Base-by-base conservation (phyloP, 2,797 vertebrate genomes). In the Platyrinchus mystaceus region DNA sequence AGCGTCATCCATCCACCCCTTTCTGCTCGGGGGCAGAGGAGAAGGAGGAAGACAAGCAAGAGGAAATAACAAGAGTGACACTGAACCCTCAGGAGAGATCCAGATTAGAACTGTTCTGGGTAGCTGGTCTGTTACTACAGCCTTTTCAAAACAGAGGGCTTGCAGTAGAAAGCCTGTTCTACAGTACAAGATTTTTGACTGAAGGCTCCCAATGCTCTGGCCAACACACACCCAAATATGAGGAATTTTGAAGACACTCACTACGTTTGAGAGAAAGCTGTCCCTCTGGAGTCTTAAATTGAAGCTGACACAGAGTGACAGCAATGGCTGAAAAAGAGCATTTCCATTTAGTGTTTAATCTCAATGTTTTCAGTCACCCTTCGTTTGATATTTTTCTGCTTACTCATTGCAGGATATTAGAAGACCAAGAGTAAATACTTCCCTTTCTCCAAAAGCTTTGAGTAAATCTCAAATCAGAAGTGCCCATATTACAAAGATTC, bases 341-440 rank as follows among this genome's bases (percentile, higher is more conserved):
- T 94, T 95, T 93, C 89, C 79, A 55, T 92, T 84, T 89, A 84
- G 87, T 34, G 26, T 39, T 78, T 95, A 91, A 95, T 91, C 92
- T 90, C 27, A 93, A 91, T 83, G 80, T 87, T 92, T 93, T 95
- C 76, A 88, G 89, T 78, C 74, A 84, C 59, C 79, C 63, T 84
- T 85, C 89, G 74, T 91, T 87, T 89, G 80, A 92, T 84, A 68
- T 89, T 94, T 81, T 96, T 86, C 76, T 78, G 87, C 91, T 91
- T 93, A 95, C 89, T 95, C 87, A 94, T 62, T 79, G 70, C 80
- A 82, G 80, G 77, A 84, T 87, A 90, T 92, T 84, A 52, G 92
- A 94, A 96, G 66, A 52, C 88, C 73, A 88, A 46, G 16, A 14
- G 32, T 60, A 81, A 92, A 90, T 60, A 82, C 39, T 28, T 90